Base-by-base conservation (phyloP, 2,797 vertebrate species). In the Danio albolineatus region DNA sequence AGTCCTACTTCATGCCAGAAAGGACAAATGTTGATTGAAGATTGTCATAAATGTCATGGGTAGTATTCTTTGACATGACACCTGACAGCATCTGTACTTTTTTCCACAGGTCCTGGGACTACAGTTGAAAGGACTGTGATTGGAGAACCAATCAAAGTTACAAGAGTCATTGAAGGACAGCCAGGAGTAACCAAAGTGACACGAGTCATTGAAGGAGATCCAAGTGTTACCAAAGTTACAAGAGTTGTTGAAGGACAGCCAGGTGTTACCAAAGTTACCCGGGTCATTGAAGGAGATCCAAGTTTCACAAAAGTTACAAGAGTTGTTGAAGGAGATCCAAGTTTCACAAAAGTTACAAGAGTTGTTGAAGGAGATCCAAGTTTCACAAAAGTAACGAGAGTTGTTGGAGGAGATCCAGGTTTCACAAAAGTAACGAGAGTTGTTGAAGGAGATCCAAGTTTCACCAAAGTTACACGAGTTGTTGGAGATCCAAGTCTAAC, bases 181-280 rank as follows among this genome's bases (percentile, higher is more conserved):
- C 89, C 92, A 51, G 82, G 19, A 0, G 0, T 84, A 9, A 82
- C 76, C 28, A 80, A 66, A 64, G 60, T 85, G 82, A 80, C 2
- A 16, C 1, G 92, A 78, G 86, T 92, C 66, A 92, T 94, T 89
- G 91, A 89, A 90, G 91, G 89, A 84, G 87, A 95, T 38, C 90
- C 92, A 54, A 83, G 12, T 0, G 0, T 84, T 16, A 83, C 76
- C 46, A 82, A 73, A 64, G 65, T 85, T 82, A 80, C 16, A 38
- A 17, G 92, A 79, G 86, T 92, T 67, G 93, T 94, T 88, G 91
- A 88, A 91, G 91, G 88, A 84, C 87, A 94, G 38, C 89, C 92
- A 67, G 82, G 13, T 0, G 0, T 83, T 28, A 51, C 48, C 9
- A 74, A 70, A 60, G 56, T 85, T 83, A 81, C n/a, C 12, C 4